Percentiles rank a stretch among this genome's conserved stretches.
These are phyloP conservation scores for Sphenopsis melanotis DNA, from an alignment of 2,797 vertebrate genomes.

Conservation along the genomic window DNA sequence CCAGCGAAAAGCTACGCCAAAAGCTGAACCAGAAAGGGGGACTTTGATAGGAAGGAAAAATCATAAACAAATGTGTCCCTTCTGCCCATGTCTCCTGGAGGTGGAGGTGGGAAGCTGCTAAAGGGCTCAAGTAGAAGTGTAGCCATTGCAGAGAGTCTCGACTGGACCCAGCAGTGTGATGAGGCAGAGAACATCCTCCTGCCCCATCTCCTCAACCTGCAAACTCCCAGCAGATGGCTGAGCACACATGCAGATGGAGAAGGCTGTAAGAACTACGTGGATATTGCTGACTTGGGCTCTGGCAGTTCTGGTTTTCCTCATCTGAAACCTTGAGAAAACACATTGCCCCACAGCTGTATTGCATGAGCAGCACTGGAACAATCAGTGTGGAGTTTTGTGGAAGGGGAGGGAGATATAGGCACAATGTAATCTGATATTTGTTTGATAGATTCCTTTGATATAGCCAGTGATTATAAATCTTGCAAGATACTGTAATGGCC, in stretches of 20 bases:
- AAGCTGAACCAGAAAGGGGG: not conserved
- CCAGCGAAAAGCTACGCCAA: not conserved
- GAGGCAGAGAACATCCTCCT: not conserved
- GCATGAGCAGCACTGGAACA: not conserved
- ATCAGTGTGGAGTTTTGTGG: not conserved
- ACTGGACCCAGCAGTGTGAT: not conserved
- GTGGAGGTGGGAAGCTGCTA: not conserved
- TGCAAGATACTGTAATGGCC: not conserved
- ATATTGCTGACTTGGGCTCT: not conserved
- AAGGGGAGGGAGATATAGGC: not conserved
- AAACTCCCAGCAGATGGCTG: not conserved
- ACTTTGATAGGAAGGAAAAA: not conserved
- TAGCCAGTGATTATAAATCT: not conserved
- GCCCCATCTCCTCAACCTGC: not conserved
- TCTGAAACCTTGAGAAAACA: not conserved
- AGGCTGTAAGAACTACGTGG: not conserved
- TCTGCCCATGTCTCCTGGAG: not conserved
- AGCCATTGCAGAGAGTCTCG: not conserved
- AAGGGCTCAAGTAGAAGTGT: not conserved
- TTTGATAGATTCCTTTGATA: not conserved
- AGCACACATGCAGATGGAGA: not conserved
- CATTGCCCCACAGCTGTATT: not conserved
- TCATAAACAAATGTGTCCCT: not conserved
- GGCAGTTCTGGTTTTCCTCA: not conserved
- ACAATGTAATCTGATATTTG: not conserved